Evolutionary conservation across 2,888 invertebrate species (phyloP).

Genomic region (Tineola bisselliella): DNA sequence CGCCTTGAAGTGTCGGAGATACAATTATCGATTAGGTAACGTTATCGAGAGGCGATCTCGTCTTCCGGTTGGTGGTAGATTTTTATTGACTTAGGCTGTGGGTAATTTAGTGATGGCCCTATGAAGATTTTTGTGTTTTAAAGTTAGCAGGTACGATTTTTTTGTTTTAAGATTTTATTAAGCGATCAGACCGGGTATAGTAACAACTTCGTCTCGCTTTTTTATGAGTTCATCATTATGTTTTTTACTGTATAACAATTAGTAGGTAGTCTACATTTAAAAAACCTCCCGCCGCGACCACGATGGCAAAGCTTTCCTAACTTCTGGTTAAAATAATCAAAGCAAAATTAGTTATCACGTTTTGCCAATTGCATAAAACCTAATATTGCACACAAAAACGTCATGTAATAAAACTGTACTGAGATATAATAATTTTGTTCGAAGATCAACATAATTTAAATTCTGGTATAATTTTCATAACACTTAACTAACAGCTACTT

Average conservation of each 20-base stretch:
- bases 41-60: constrained; percentile 59
- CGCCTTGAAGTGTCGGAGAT: constrained; percentile 63
- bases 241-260: too few species aligned
- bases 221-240: background rate
- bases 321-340: too few species aligned
- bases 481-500: constrained; percentile 34
- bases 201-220: background rate
- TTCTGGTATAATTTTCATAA: constrained; percentile 34
- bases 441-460: constrained; percentile 30
- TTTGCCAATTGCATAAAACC: too few species aligned
- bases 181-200: background rate
- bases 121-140: background rate
- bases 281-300: too few species aligned
- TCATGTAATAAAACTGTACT: background rate
- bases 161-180: background rate
- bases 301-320: too few species aligned
- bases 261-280: too few species aligned
- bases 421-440: background rate
- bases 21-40: constrained; percentile 68
- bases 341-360: too few species aligned
- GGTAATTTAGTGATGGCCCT: constrained; percentile 35
- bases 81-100: constrained; percentile 11
- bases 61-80: constrained; percentile 47
- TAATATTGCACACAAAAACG: too few species aligned
- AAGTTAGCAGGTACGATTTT: background rate